Base-by-base conservation (phyloP, 2,797 vertebrate genomes). In the Mustela erminea region DNA sequence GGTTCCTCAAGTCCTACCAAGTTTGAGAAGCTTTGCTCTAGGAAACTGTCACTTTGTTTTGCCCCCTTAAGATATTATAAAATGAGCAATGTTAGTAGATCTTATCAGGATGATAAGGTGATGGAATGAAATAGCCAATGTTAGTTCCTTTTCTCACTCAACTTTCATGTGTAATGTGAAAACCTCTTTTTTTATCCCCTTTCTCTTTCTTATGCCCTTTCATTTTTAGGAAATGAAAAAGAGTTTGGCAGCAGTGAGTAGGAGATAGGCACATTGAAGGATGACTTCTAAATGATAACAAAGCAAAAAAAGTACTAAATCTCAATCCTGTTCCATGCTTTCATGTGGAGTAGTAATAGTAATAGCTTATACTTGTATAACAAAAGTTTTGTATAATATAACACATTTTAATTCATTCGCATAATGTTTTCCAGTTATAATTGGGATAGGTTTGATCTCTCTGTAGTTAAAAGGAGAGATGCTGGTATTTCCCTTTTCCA, bases 231-330 rank as follows among this genome's bases (percentile, higher is more conserved):
- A 84, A 38, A 41, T 81, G 88, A 94, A 58, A 82, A 87, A 35
- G 20, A 41, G 21, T 72, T 93, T 84, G 21, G n/a, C 66, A 52
- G 13, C 66, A 58, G 29, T 80, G 74, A 35, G 20, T 91, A 70
- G 72, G 46, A 49, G 20, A 12, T 88, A 35, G 54, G 9, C 35
- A 43, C 4, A 56, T 43, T 46, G 54, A 92, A 70, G 23, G 21
- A 43, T 95, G 93, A 81, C 87, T 84, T 9, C 94, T 92, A 86
- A 56, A 95, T 83, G 9, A 66, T 88, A 96, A 84, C 49, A 77
- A 43, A 95, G 14, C 35, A 93, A 43, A 88, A 64, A 12, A 78
- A 90, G 29, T 89, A 56, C 9, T 85, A 58, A 89, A 75, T 95
- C 56, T 87, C 35, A 82, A 0, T 93, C 49, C 35, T 83, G 12